Conservation (phyloP, 2,888 invertebrate species). For the Exocentrus adspersus region DNA sequence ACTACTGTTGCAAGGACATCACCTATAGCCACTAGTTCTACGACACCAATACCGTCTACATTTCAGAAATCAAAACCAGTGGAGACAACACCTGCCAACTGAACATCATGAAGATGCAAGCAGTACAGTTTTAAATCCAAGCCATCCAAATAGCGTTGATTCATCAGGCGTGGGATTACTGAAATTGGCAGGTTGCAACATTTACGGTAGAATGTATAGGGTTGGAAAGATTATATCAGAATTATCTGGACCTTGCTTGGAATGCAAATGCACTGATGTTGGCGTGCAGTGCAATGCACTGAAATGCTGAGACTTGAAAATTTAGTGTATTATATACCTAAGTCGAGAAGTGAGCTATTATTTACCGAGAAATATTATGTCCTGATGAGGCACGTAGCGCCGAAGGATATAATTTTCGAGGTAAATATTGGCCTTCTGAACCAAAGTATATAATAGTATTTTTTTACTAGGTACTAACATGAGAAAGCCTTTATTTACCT, state of each 20-base stretch:
- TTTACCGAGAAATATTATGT: too few relatives aligned
- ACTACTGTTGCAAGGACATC: slow-evolving; percentile 15
- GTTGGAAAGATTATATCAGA: slow-evolving; percentile 85
- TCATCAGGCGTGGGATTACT: slow-evolving; percentile 68
- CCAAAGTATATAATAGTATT: too few relatives aligned
- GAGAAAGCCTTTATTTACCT: too few relatives aligned
- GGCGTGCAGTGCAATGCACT: slow-evolving; percentile 80
- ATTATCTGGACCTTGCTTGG: slow-evolving; percentile 82
- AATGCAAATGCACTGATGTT: slow-evolving; percentile 86
- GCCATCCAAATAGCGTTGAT: slow-evolving; percentile 31
- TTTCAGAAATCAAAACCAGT: slow-evolving; percentile 3
- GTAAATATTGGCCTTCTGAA: too few relatives aligned
- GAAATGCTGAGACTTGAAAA: slow-evolving; percentile 35
- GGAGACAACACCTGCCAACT: neutral
- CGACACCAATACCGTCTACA: slow-evolving; percentile 26
- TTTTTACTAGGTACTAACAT: too few relatives aligned
- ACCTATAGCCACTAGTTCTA: neutral
- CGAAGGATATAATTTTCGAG: too few relatives aligned
- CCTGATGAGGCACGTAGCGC: too few relatives aligned
- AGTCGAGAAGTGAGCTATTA: too few relatives aligned
- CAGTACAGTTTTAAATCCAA: slow-evolving; percentile 14
- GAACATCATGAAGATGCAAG: slow-evolving; percentile 8
- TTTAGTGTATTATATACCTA: neutral
- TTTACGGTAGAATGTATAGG: slow-evolving; percentile 88
- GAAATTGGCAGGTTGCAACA: slow-evolving; percentile 88